Evolutionary conservation across 2,113 vertebrate species (phyloP), one percentile per base, ranked within the genome.

Genomic region (Chloebia gouldiae): DNA sequence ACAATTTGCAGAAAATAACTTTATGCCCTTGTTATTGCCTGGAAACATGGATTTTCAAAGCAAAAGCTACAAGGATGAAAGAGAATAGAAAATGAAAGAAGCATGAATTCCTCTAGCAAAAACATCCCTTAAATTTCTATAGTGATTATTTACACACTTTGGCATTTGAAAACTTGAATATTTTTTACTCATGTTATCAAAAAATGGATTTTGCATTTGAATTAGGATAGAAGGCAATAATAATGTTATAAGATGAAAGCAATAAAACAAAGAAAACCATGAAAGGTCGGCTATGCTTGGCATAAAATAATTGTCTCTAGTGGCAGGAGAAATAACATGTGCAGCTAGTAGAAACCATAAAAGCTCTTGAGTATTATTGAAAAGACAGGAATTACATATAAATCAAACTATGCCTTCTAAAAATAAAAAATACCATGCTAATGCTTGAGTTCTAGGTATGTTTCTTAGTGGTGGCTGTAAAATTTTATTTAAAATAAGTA

Each of bases 81-180:
- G 91, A 88, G 94, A 97, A 96, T 95, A 90, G 73, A n/a, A 93
- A 95, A 96, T 92, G 54, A 95, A 87, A 93, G 63, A 6, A 78
- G 13, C 13, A 60, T 82, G 25, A 49, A 60, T 89, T 97, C 86
- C 72, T 92, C 57, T 82, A 84, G 91, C 79, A 92, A 84, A 97
- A 53, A 71, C 7, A 50, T 66, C 9, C 63, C 65, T 79, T 64
- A 82, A 56, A 69, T 63, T 83, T 80, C 63, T 92, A 68, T 63
- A 47, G 72, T 60, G 45, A 59, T 63, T 90, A 89, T 93, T 93
- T 94, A 70, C 80, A 49, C 9, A 30, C 44, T 51, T 15, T 75
- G 39, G 37, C 42, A 69, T 51, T 85, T 90, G 47, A 59, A 81
- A 91, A 76, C 72, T 66, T 81, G 61, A 22, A 18, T 70, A 17